These are phyloP conservation scores for Moxostoma hubbsi DNA, from an alignment of 2,797 vertebrate genomes.

Conservation along the genomic window DNA sequence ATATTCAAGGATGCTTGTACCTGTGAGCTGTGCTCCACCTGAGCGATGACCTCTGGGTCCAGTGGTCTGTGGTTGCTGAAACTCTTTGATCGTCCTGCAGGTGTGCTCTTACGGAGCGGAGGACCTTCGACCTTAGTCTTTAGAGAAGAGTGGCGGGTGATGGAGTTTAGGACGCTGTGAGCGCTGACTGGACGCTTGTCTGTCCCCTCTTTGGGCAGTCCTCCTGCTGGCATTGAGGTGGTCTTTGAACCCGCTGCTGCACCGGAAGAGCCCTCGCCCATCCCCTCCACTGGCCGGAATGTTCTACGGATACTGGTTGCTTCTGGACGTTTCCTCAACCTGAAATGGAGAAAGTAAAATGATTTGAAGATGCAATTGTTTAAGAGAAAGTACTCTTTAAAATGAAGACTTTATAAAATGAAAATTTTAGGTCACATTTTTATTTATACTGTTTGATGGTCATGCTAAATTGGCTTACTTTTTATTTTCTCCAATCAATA, in stretches of 20 bases:
- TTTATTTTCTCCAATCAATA: too few species aligned
- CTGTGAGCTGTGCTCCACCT: slow-evolving; percentile 83
- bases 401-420: too few species aligned
- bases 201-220: slow-evolving; percentile 86
- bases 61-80: slow-evolving; percentile 98
- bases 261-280: slow-evolving; percentile 76
- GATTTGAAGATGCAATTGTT: not conserved
- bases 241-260: slow-evolving; percentile 78
- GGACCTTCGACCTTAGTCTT: slow-evolving; percentile 95
- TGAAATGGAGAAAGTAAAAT: slow-evolving; percentile 65
- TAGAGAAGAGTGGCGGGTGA: slow-evolving; percentile 95
- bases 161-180: slow-evolving; percentile 93
- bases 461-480: not conserved
- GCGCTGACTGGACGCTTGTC: slow-evolving; percentile 92
- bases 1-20: slow-evolving; percentile 40
- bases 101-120: slow-evolving; percentile 87
- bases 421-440: not conserved
- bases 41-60: slow-evolving; percentile 91
- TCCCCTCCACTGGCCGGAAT: slow-evolving; percentile 85
- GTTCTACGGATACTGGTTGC: slow-evolving; percentile 89
- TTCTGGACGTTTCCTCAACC: slow-evolving; percentile 93
- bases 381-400: not conserved
- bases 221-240: slow-evolving; percentile 85
- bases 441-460: too few species aligned
- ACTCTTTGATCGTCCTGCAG: slow-evolving; percentile 94